phyloP scores from a whole-genome alignment of 2,797 vertebrate genomes.

The Enteromius fasciolatus region DNA sequence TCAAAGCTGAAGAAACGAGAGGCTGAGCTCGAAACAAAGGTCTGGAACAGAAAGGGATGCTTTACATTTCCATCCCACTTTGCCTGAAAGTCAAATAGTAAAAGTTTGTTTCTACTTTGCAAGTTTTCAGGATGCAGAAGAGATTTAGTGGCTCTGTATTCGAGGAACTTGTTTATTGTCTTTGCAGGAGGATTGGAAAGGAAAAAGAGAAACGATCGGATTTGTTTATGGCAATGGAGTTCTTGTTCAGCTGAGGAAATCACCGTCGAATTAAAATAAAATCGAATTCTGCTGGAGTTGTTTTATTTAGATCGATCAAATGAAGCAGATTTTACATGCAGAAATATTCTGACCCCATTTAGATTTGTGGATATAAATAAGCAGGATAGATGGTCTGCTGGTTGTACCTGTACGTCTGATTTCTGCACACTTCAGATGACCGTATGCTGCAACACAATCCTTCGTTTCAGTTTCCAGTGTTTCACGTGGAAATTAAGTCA shows the following conservation, averaged over 20 bases:
- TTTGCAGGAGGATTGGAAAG: background rate
- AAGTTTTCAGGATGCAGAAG: background rate
- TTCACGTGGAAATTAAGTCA: conserved; percentile 15
- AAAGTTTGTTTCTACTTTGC: conserved; percentile 18
- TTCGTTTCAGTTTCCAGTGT: background rate
- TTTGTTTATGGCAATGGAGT: background rate
- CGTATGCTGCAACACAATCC: background rate
- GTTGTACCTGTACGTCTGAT: background rate
- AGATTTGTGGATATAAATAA: background rate
- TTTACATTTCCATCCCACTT: conserved; percentile 21
- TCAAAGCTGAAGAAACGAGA: background rate
- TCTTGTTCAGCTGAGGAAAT: background rate
- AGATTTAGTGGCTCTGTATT: background rate
- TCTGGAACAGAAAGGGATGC: background rate
- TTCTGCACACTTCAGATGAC: background rate
- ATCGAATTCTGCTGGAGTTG: background rate
- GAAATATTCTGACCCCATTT: background rate
- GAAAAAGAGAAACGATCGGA: background rate
- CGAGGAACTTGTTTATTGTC: background rate
- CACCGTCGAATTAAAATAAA: background rate
- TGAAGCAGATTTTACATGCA: background rate
- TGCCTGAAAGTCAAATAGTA: conserved; percentile 18
- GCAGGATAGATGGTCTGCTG: background rate
- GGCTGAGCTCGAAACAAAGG: background rate
- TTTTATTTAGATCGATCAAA: background rate